These are phyloP conservation scores for Chelon auratus DNA, from an alignment of 2,797 vertebrate genomes.

Conservation along the genomic window DNA sequence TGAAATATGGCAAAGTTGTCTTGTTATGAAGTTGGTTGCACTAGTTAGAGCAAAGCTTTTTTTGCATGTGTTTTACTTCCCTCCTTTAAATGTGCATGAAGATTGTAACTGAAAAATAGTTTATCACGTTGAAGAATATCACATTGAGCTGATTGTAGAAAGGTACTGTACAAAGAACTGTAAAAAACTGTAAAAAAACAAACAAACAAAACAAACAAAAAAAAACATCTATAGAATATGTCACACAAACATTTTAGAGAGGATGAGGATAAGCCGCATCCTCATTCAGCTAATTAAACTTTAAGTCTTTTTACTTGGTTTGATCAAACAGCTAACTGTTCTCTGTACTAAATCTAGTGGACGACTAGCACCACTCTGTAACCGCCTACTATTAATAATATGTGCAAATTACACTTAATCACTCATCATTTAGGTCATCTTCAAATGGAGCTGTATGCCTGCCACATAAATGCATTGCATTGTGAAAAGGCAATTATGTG, in stretches of 20 bases:
- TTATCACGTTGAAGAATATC: too few species aligned
- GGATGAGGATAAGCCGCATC: not conserved
- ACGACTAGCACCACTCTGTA: slow-evolving; percentile 58
- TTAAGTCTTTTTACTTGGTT: slow-evolving; percentile 35
- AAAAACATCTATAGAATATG: not conserved
- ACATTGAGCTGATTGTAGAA: too few species aligned
- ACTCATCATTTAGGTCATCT: slow-evolving; percentile 73
- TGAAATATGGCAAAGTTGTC: too few species aligned
- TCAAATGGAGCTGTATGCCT: slow-evolving; percentile 71
- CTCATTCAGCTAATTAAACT: slow-evolving; percentile 20
- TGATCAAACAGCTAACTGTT: slow-evolving; percentile 50
- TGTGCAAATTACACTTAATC: slow-evolving; percentile 81
- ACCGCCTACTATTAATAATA: slow-evolving; percentile 66
- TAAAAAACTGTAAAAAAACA: too few species aligned
- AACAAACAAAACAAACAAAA: too few species aligned
- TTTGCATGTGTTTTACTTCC: too few species aligned
- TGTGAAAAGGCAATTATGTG: slow-evolving; percentile 71
- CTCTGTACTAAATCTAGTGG: slow-evolving; percentile 34
- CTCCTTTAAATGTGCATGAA: too few species aligned
- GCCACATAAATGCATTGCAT: slow-evolving; percentile 78
- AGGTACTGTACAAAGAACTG: too few species aligned
- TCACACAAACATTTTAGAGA: not conserved
- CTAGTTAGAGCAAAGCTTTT: too few species aligned
- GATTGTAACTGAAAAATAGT: too few species aligned
- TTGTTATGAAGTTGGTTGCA: too few species aligned